These are phyloP conservation scores for Drosophila incognita DNA, from an alignment of 2,888 invertebrate genomes.

Conservation along the genomic window DNA sequence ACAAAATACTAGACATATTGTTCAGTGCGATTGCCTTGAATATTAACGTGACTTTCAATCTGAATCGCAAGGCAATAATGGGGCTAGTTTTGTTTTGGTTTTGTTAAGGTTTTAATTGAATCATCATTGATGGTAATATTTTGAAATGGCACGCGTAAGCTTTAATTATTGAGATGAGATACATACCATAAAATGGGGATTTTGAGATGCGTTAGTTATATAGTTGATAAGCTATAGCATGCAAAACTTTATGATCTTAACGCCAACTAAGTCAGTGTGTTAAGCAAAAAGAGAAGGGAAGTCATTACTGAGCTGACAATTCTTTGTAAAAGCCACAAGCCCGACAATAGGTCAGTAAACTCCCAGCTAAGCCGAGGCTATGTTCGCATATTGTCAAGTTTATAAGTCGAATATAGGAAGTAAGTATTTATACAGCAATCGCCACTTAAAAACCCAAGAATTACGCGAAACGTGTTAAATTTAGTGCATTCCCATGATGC, in stretches of 20 bases:
- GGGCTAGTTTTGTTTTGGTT: constrained; percentile 2
- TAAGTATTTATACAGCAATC: constrained; percentile 19
- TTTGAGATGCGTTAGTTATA: not conserved
- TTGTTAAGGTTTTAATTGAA: constrained; percentile 13
- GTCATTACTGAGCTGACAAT: not conserved
- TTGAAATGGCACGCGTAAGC: constrained; percentile 21
- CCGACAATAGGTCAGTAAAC: constrained; percentile 16
- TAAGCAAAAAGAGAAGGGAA: constrained; percentile 14
- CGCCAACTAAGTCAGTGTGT: constrained; percentile 6
- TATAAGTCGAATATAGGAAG: constrained; percentile 30
- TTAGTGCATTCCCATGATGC: not conserved
- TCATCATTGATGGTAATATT: constrained; percentile 7
- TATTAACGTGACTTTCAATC: constrained; percentile 21
- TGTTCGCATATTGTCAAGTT: not conserved
- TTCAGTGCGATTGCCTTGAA: constrained; percentile 13
- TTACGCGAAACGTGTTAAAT: not conserved
- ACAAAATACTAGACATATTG: not conserved
- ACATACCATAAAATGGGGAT: not conserved
- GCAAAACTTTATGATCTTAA: not conserved
- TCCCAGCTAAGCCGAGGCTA: constrained; percentile 4
- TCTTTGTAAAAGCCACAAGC: not conserved
- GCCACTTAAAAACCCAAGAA: constrained; percentile 5
- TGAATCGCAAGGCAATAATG: constrained; percentile 3
- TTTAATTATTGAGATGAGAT: not conserved
- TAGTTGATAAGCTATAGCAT: too few species aligned